Conservation (phyloP, 2,113 vertebrate genomes). For the Cavia porcellus region DNA sequence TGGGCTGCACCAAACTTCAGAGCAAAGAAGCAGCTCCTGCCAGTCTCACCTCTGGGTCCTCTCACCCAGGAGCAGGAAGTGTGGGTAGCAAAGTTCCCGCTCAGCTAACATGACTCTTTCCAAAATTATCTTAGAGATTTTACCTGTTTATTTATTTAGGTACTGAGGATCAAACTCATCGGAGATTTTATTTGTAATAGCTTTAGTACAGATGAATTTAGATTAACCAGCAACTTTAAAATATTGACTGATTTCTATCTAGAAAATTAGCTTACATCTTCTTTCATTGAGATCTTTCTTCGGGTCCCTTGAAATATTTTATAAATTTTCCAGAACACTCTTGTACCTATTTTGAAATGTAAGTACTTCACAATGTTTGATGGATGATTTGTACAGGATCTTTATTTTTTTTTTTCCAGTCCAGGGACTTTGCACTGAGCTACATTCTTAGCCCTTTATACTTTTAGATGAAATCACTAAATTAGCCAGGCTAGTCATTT, state of each 20-base stretch:
- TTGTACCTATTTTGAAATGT: constrained; percentile 8
- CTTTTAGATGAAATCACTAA: not conserved
- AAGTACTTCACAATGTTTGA: not conserved
- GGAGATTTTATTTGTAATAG: not conserved
- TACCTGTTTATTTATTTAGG: not conserved
- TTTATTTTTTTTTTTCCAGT: not conserved
- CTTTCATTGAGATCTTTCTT: constrained; percentile 24
- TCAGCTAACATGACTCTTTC: not conserved
- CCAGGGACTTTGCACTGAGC: not conserved
- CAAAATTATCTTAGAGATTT: not conserved
- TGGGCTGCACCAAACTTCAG: not conserved
- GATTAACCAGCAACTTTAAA: not conserved
- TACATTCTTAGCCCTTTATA: not conserved
- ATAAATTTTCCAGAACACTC: not conserved
- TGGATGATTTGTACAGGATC: not conserved
- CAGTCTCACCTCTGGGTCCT: not conserved
- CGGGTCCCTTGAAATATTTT: not conserved
- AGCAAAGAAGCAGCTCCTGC: not conserved
- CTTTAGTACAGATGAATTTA: not conserved
- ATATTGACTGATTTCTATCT: constrained; percentile 2
- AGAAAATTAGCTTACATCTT: not conserved
- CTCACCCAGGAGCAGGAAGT: not conserved
- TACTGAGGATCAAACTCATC: not conserved
- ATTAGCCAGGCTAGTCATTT: not conserved
- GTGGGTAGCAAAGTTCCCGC: not conserved